Base-by-base conservation (phyloP, 2,113 vertebrate species). In the Pao palembangensis region DNA sequence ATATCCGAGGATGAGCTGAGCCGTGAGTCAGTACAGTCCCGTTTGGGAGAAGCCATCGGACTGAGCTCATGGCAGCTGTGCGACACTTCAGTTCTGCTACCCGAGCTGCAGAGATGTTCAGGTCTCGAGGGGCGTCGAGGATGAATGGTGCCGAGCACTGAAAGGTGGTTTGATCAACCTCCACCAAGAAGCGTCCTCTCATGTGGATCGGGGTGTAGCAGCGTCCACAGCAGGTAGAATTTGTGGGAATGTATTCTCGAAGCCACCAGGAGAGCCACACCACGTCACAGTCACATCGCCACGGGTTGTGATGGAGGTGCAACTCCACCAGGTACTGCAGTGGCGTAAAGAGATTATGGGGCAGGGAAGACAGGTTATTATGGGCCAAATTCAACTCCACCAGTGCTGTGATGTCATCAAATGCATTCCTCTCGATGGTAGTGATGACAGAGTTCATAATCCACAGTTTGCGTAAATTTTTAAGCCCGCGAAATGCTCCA, bases 361-460 rank as follows among this genome's bases (percentile, higher is more conserved):
- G 97, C 76, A 99, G 84, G 55, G 96, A 95, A 3, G 94, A 94
- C 71, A 98, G 91, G 89, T 98, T 99, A 83, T 99, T 99, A 89
- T 99, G 97, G 77, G 97, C 97, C 88, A 99, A 79, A 88, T 99
- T 99, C 80, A 99, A 93, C 85, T 99, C 97, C 84, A 96, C 95
- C 82, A 99, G 89, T 1, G 92, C 94, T 47, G 93, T 94, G 75
- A 98, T 93, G 85, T 96, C 96, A 60, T 99, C 97, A 71, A 99
- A 99, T 55, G 97, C 97, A 69, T 99, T 98, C 14, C 97, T 92
- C 79, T 98, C 96, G 21, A 99, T 96, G 60, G 82, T 74, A 74
- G 86, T 93, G 82, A 99, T 93, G 83, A 93, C 95, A 10, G 96
- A 97, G 90, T 97, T 98, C 97, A 99, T 99, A 75, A 99, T 95